A percentile compares a stretch with the other conserved stretches of the same genome.
Evolutionary conservation across 2,797 vertebrate genomes (phyloP).

Genomic region (Eutrigla gurnardus): DNA sequence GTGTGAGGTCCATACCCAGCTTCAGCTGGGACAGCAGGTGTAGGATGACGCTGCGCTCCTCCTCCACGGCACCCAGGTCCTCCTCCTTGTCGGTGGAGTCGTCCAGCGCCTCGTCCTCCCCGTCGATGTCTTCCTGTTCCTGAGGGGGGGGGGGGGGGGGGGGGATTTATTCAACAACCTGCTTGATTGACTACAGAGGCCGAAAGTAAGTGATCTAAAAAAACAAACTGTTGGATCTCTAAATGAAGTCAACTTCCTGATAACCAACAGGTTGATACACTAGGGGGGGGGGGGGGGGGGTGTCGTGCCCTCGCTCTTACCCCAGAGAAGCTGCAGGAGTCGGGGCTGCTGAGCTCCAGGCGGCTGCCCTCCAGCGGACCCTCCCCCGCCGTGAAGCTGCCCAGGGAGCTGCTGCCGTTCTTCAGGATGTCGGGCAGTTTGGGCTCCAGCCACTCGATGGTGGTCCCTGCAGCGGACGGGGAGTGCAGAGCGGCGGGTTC

Average conservation of each 20-base stretch:
- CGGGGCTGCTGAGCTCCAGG: conserved; percentile 85
- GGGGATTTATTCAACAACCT: conserved; percentile 5
- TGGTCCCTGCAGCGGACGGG: conserved; percentile 86
- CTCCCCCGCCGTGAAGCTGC: conserved; percentile 85
- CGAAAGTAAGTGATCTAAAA: background rate
- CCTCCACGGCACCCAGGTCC: conserved; percentile 94
- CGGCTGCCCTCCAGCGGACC: conserved; percentile 81
- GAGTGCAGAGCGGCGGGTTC: conserved; percentile 83
- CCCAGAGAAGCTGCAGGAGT: conserved; percentile 88
- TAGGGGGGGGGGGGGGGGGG: background rate
- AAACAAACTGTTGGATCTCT: too few species aligned
- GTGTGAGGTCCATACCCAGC: conserved; percentile 98
- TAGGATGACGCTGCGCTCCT: conserved; percentile 97
- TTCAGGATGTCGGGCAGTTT: conserved; percentile 94
- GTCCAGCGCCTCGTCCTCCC: conserved; percentile 93
- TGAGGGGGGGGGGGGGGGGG: conserved; percentile 52
- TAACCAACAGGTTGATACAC: background rate
- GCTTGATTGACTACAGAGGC: background rate
- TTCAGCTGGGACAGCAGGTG: conserved; percentile 99
- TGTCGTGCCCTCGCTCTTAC: conserved; percentile 80
- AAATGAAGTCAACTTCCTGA: background rate
- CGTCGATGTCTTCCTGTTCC: conserved; percentile 93
- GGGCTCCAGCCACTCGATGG: conserved; percentile 96
- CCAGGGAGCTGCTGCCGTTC: conserved; percentile 88
- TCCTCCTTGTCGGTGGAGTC: conserved; percentile 89